Conservation (phyloP, 2,113 vertebrate genomes). For the Datnioides undecimradiatus region DNA sequence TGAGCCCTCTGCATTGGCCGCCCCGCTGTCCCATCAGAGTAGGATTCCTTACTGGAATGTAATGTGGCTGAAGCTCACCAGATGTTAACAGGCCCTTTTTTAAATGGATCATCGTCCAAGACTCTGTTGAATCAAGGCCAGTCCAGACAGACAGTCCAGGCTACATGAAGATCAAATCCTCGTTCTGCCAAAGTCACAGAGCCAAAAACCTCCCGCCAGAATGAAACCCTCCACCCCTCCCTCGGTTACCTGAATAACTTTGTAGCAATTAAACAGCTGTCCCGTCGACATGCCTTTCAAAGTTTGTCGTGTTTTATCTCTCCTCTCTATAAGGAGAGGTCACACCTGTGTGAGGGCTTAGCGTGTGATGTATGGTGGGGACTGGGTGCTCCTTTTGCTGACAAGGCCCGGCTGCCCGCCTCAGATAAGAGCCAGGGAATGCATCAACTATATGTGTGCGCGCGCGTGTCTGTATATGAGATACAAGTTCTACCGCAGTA, state of each 20-base stretch:
- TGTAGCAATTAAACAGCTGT: slow-evolving; percentile 42
- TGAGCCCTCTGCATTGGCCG: too few species aligned
- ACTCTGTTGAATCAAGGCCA: neutral
- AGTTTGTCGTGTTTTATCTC: slow-evolving; percentile 62
- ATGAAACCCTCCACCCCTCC: neutral
- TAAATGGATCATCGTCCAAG: neutral
- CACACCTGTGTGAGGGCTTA: slow-evolving; percentile 73
- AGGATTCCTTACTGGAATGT: too few species aligned
- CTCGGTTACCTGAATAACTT: slow-evolving; percentile 28
- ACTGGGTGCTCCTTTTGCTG: slow-evolving; percentile 60
- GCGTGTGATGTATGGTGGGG: slow-evolving; percentile 79
- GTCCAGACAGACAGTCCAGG: neutral
- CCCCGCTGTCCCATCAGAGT: too few species aligned
- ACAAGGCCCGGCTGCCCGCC: slow-evolving; percentile 77
- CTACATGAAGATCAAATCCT: neutral
- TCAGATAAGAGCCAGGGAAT: slow-evolving; percentile 82
- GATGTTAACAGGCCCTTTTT: neutral
- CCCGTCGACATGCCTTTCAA: slow-evolving; percentile 60
- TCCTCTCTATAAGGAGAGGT: slow-evolving; percentile 60
- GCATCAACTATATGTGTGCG: slow-evolving; percentile 72
- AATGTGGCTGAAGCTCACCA: too few species aligned
- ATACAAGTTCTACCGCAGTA: slow-evolving; percentile 28
- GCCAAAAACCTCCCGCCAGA: neutral
- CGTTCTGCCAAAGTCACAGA: neutral
- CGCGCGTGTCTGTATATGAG: slow-evolving; percentile 3